Percentiles rank a stretch among this genome's conserved stretches.
These are phyloP conservation scores for Xyrauchen texanus DNA, from an alignment of 2,113 vertebrate genomes.

Conservation along the genomic window DNA sequence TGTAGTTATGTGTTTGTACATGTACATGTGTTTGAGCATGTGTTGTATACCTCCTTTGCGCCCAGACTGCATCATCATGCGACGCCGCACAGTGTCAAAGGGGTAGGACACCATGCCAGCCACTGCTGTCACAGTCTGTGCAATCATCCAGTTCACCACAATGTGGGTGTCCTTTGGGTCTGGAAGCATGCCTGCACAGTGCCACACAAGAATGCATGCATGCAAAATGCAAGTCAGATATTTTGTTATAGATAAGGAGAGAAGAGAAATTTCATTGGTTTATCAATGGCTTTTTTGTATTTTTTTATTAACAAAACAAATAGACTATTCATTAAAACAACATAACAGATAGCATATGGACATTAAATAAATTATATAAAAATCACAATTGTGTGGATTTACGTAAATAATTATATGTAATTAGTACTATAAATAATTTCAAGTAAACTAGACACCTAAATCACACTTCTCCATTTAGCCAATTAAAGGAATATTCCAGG, in stretches of 20 bases:
- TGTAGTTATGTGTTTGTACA: slow-evolving; percentile 10
- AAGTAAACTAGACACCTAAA: no score
- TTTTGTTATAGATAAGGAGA: neutral
- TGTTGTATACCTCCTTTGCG: slow-evolving; percentile 77
- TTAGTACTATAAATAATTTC: no score
- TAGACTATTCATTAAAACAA: no score
- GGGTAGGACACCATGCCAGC: slow-evolving; percentile 83
- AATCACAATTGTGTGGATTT: no score
- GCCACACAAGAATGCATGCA: neutral
- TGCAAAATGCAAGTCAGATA: neutral
- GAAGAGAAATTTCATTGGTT: neutral
- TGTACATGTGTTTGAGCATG: slow-evolving; percentile 31
- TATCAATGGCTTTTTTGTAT: no score
- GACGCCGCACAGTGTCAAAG: slow-evolving; percentile 81
- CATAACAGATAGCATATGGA: no score
- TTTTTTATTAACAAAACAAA: no score
- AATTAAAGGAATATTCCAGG: no score
- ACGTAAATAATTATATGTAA: no score
- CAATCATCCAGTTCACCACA: slow-evolving; percentile 85
- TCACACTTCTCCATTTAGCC: no score
- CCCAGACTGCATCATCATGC: slow-evolving; percentile 90
- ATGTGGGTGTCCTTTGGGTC: slow-evolving; percentile 83
- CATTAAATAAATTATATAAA: no score
- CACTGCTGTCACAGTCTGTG: slow-evolving; percentile 80
- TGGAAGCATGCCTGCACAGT: slow-evolving; percentile 79